Evolutionary conservation across 2,888 invertebrate species (phyloP), one percentile per base, ranked within the genome.

Genomic region (Penaeus monodon): DNA sequence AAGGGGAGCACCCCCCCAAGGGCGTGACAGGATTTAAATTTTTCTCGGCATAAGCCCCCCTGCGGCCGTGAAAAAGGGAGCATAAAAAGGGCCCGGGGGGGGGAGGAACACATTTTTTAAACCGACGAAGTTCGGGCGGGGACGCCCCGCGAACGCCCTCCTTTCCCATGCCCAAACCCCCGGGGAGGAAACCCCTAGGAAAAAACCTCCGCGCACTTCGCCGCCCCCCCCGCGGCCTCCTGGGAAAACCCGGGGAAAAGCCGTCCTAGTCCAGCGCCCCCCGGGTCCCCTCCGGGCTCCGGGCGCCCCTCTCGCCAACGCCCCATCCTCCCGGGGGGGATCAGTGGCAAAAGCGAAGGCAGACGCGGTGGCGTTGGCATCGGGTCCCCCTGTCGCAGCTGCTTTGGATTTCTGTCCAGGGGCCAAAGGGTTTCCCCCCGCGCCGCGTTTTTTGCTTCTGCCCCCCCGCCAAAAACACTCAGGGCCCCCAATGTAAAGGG

Each of bases 241-340:
- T 73, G 29, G 10, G 20, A 20, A n/a, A n/a, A 17, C 57, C 63
- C 38, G 74, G 33, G 33, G 44, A 20, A n/a, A n/a, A 12, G 22
- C n/a, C 27, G 57, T 49, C 85, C 85, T 24, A 85, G 20, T n/a
- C 57, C 27, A 77, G 64, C 17, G n/a, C 33, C 38, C 74, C 85
- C 73, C 80, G 73, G 73, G 80, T 64, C 8, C 73, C 82, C 74
- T 82, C 80, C 63, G 80, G 80, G 27, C 38, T 63, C 70, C 22
- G 64, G 38, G 68, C 85, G 78, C 10, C 27, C 29, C n/a, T 29
- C 63, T 27, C 73, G 6, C 85, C 77, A 73, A 85, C 79, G 65
- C 85, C 85, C 80, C 80, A 64, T 17, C 85, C 14, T 57, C 57
- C 38, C 73, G 14, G 49, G 49, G 14, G 49, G 49, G 12, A 49